Evolutionary conservation across 2,888 invertebrate species (phyloP), one percentile per base, ranked within the genome.

Genomic region (Trichogramma evanescens): DNA sequence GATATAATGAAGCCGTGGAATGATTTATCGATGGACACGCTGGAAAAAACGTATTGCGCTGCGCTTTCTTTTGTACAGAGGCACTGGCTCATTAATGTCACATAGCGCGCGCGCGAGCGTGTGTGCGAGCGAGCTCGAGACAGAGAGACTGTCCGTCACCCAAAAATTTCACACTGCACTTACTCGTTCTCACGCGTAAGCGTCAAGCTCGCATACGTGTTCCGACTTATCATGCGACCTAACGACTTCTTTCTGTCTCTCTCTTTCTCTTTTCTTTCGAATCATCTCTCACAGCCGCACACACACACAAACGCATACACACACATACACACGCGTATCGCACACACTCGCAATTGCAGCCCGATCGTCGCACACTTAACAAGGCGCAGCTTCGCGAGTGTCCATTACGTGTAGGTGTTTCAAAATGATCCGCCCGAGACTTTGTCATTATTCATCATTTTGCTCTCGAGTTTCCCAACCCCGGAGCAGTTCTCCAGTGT

Each of bases 221-320:
- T 74, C 73, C 72, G 74, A 76, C 76, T 76, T 76, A 76, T 76
- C 75, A 75, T 76, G 72, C 73, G 67, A 67, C 66, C 73, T 75
- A 76, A 76, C 75, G 76, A 76, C 72, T 72, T 56, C 68, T 70
- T 70, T 71, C 72, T 72, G 69, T 71, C 73, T 70, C 13, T 13
- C 13, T 13, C 13, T 13, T 13, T 13, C 13, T 13, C 13, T 13
- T 13, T 13, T 13, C 13, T 13, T 13, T 13, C 13, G 13, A 13
- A 13, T 13, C 13, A 13, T 13, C 13, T 13, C 13, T 13, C 13
- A 13, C 13, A 13, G 13, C 13, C 13, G 13, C 13, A 13, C 13
- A 13, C 13, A 13, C 13, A 13, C 13, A 13, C 13, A 13, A 13
- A 13, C 13, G 13, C 13, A 13, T 13, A 13, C 13, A 13, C 13